Evolutionary conservation across 2,888 invertebrate genomes (phyloP).

Genomic region (Pantelozetes paolii): DNA sequence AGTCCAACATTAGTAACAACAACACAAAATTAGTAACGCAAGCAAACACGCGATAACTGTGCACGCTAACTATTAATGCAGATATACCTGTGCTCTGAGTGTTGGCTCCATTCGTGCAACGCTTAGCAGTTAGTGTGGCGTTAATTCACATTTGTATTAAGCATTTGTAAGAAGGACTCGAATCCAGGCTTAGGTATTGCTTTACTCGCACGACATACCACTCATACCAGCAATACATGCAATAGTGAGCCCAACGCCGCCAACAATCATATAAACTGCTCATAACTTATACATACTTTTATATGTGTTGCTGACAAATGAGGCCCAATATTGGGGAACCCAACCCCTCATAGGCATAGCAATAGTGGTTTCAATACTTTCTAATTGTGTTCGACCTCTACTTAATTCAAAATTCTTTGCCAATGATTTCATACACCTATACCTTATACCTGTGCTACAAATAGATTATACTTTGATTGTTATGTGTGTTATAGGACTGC

Average conservation of each 20-base stretch:
- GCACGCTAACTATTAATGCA: slow-evolving; percentile 13
- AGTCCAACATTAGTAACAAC: slow-evolving; percentile 35
- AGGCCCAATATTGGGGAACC: slow-evolving; percentile 5
- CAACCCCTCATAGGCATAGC: not conserved
- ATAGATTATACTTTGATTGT: slow-evolving; percentile 23
- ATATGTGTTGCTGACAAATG: slow-evolving; percentile 32
- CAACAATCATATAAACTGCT: slow-evolving; percentile 10
- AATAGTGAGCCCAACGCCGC: not conserved
- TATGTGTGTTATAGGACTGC: not conserved
- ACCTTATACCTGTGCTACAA: slow-evolving; percentile 14
- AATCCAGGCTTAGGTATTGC: slow-evolving; percentile 8
- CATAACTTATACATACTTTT: not conserved
- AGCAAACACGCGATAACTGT: slow-evolving; percentile 13
- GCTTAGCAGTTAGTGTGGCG: slow-evolving; percentile 20
- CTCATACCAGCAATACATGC: slow-evolving; percentile 15
- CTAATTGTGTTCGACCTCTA: slow-evolving; percentile 28
- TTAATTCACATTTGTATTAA: slow-evolving; percentile 17
- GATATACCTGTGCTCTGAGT: not conserved
- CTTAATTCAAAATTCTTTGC: not conserved
- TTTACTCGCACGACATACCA: not conserved
- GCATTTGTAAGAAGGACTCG: not conserved
- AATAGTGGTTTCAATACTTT: not conserved
- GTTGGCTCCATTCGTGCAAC: slow-evolving; percentile 28
- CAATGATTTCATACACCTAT: not conserved
- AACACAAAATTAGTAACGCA: slow-evolving; percentile 33